Conservation (phyloP, 2,797 vertebrate genomes). For the Neoniphon sammara region DNA sequence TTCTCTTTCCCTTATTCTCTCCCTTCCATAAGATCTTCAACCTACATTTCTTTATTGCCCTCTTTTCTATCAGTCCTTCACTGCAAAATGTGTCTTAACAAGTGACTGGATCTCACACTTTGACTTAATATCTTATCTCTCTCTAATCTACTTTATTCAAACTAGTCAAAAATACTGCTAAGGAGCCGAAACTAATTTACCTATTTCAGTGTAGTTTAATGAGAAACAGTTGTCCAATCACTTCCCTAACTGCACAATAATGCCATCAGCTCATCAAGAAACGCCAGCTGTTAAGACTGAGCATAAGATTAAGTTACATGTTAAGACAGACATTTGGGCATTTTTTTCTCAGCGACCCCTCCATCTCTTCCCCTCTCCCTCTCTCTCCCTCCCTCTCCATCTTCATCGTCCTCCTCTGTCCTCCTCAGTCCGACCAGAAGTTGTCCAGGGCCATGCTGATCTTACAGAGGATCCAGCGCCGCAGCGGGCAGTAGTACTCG, state of each 20-base stretch:
- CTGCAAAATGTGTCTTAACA: constrained; percentile 65
- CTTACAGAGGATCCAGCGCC: constrained; percentile 93
- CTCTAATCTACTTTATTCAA: neutral
- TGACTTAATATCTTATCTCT: neutral
- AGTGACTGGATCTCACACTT: constrained; percentile 40
- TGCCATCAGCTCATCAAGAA: constrained; percentile 11
- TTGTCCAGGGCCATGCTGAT: constrained; percentile 88
- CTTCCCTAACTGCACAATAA: neutral
- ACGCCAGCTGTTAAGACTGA: constrained; percentile 48
- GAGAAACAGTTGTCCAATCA: neutral
- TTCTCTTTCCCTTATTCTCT: neutral
- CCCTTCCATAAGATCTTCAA: constrained; percentile 15
- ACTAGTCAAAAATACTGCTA: constrained; percentile 17
- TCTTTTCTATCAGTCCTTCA: constrained; percentile 31
- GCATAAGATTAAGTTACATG: constrained; percentile 51
- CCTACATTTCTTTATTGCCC: constrained; percentile 17
- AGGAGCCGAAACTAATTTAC: constrained; percentile 36
- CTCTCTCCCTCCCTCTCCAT: neutral
- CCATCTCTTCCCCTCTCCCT: neutral
- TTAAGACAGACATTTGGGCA: constrained; percentile 65
- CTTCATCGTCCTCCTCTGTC: constrained; percentile 6
- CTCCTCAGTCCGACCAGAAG: constrained; percentile 87
- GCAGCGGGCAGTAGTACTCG: constrained; percentile 95
- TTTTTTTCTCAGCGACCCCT: constrained; percentile 32
- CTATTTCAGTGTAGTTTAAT: constrained; percentile 11